These are phyloP conservation scores for Elephantulus edwardii DNA, from an alignment of 2,113 vertebrate genomes.

Conservation along the genomic window DNA sequence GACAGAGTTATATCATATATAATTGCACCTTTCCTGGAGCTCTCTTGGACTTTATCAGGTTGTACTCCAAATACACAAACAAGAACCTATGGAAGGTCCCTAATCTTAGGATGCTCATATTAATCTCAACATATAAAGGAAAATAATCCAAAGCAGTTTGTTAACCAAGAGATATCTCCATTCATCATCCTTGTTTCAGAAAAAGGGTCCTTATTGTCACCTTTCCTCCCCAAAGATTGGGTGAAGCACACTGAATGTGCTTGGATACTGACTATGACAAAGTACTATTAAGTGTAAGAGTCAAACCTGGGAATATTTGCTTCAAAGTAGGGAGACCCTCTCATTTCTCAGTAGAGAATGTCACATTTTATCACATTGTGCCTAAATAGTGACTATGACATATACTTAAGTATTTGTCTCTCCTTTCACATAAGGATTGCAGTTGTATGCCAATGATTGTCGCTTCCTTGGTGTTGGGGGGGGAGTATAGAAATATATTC, in stretches of 20 bases:
- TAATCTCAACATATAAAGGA: neutral
- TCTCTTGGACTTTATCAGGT: neutral
- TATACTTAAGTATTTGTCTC: neutral
- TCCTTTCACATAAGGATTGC: neutral
- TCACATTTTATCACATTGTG: neutral
- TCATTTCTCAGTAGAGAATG: neutral
- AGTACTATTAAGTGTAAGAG: neutral
- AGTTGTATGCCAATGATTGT: neutral
- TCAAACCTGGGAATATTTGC: neutral
- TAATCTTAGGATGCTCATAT: neutral
- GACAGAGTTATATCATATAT: neutral
- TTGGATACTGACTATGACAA: neutral
- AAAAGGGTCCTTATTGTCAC: neutral
- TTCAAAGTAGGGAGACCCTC: neutral
- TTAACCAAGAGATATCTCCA: neutral
- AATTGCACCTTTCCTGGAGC: neutral
- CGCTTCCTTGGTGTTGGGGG: neutral
- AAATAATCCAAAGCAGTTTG: neutral
- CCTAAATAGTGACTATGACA: neutral
- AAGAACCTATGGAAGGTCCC: neutral
- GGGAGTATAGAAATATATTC: neutral
- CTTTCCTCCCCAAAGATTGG: neutral
- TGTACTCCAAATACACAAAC: neutral
- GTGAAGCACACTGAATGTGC: neutral
- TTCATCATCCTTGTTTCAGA: neutral